phyloP scores from a whole-genome alignment of 1,140 invertebrate genomes.

The Dysdera silvatica region DNA sequence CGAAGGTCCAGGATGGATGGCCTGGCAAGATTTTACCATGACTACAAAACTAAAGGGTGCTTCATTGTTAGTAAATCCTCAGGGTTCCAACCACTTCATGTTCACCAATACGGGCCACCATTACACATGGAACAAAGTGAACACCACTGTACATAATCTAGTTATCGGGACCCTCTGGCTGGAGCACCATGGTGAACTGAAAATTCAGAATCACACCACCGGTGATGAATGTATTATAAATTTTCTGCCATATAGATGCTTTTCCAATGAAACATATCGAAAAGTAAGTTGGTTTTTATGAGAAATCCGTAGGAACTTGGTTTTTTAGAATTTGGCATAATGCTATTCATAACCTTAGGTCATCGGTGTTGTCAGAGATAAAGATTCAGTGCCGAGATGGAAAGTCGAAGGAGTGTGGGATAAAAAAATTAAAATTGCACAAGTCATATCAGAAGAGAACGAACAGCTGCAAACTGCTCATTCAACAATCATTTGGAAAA shows the following conservation, averaged over 20 bases:
- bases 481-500: no score
- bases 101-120: slow-evolving; percentile 51
- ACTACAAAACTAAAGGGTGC: slow-evolving; percentile 61
- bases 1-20: slow-evolving; percentile 73
- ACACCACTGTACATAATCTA: slow-evolving; percentile 43
- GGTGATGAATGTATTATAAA: slow-evolving; percentile 51
- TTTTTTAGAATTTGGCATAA: background rate
- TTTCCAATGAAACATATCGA: slow-evolving; percentile 81
- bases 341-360: slow-evolving; percentile 47
- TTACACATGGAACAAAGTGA: slow-evolving; percentile 51
- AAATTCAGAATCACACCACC: slow-evolving; percentile 47
- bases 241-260: slow-evolving; percentile 53
- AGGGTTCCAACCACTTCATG: slow-evolving; percentile 54
- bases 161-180: slow-evolving; percentile 54
- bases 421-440: slow-evolving; percentile 69
- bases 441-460: no score
- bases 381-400: slow-evolving; percentile 55
- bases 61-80: background rate
- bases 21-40: slow-evolving; percentile 97
- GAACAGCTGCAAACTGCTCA: no score
- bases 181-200: slow-evolving; percentile 53
- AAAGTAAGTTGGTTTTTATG: slow-evolving; percentile 58
- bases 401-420: slow-evolving; percentile 93
- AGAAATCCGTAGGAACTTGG: slow-evolving; percentile 42
- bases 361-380: slow-evolving; percentile 58